Evolutionary conservation across 2,888 invertebrate species (phyloP), one percentile per base, ranked within the genome.

Genomic region (Corbicula japonica): DNA sequence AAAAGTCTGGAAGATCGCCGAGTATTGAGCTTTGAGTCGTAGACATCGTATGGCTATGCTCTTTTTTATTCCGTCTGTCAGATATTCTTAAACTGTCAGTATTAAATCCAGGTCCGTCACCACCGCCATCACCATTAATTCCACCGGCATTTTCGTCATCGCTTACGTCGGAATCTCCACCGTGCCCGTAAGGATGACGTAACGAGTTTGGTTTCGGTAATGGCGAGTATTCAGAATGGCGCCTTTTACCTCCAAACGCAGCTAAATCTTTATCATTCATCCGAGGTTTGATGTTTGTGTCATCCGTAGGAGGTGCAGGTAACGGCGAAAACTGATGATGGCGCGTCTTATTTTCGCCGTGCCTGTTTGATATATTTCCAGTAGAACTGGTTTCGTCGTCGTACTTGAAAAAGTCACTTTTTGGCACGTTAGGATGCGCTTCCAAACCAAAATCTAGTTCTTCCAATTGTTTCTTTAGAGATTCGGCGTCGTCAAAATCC

Each of bases 371-470:
- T 10, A 63, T 62, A 26, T 63, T 72, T 18, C 54, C 62, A 3
- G 54, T n/a, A 28, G 32, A 21, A 41, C 50, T 38, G 8, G 54
- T 62, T 52, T 60, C 70, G 34, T 60, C 70, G 34, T 61, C 61
- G 21, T 62, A 54, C 18, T 60, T 54, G 34, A 62, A 72, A 23
- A 72, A 72, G 23, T 72, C 71, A 56, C 62, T 72, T 32, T 72
- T 61, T 23, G 71, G 71, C 5, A 72, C 71, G 34, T 54, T 52
- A 12, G 71, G 71, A 30, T 66, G 41, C 0, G 66, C 66, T 41
- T 66, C 66, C n/a, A 66, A 28, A 35, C 41, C 18, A 2, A 30
- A n/a, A 30, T 66, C 66, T 2, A 66, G 52, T n/a, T 15, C 30
- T 8, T 54, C 38, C 41, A 66, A 58, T 23, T 58, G 23, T 6